These are phyloP conservation scores for Cetoscarus ocellatus DNA, from an alignment of 2,797 vertebrate genomes.

Conservation along the genomic window DNA sequence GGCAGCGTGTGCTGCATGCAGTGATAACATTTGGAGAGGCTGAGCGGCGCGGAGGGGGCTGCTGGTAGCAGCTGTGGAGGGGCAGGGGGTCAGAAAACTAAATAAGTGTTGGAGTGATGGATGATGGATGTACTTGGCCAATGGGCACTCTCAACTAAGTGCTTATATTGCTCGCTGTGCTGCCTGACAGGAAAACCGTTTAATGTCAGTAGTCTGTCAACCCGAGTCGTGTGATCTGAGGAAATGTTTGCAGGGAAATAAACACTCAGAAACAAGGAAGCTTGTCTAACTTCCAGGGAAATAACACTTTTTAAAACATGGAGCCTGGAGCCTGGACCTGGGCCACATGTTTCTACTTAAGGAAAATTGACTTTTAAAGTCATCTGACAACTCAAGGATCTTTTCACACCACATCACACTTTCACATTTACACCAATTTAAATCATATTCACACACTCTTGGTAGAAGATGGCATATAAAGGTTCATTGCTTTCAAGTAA, in stretches of 20 bases:
- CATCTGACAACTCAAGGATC: too few relatives aligned
- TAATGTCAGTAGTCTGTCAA: conserved; percentile 14
- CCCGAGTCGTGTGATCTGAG: not conserved
- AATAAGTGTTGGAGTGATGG: conserved; percentile 20
- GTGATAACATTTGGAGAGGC: conserved; percentile 1
- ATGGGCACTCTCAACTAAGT: conserved; percentile 7
- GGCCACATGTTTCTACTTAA: not conserved
- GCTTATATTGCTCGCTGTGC: conserved; percentile 6
- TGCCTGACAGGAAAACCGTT: conserved; percentile 19
- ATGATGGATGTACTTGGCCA: conserved; percentile 24
- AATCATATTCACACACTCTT: too few relatives aligned
- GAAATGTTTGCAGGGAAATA: not conserved
- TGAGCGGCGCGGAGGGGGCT: not conserved
- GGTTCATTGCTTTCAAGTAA: too few relatives aligned
- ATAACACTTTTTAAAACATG: not conserved
- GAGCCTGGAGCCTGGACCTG: not conserved
- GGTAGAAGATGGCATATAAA: too few relatives aligned
- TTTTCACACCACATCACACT: too few relatives aligned
- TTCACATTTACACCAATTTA: too few relatives aligned
- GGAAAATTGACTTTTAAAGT: too few relatives aligned
- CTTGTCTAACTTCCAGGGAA: not conserved
- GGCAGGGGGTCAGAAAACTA: conserved; percentile 20
- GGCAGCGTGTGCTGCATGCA: not conserved
- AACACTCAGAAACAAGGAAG: not conserved
- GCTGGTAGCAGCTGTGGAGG: conserved; percentile 16